Evolutionary conservation across 2,113 vertebrate species (phyloP), one percentile per base, ranked within the genome.

Genomic region (Ardeotis arabs): DNA sequence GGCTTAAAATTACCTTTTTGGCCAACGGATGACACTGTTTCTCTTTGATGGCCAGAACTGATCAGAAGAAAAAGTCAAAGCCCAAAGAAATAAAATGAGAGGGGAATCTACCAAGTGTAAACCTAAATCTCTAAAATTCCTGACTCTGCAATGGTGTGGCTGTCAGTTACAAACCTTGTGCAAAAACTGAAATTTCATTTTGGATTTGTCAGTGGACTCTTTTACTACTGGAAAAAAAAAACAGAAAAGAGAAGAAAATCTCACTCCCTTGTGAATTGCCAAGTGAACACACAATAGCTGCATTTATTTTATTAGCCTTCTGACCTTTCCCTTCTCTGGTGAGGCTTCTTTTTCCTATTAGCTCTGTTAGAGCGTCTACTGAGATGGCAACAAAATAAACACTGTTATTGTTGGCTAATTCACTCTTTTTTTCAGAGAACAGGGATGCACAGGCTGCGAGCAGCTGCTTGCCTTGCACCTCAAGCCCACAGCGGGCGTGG

Each of bases 331-430:
- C 45, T 95, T 90, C 94, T 92, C 96, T 95, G 73, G 64, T 92
- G 96, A 96, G 86, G 31, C 87, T 94, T 94, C 74, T 96, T 95
- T 96, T 95, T 94, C 96, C 96, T 95, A 68, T 96, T 96, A 92
- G 83, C 29, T 75, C 66, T 72, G 56, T 90, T 92, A 95, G 76
- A 90, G n/a, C 0, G 83, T 96, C 96, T 97, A 96, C 96, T 96
- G 95, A 97, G 96, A 96, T 97, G 96, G 95, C 96, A 96, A 95
- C 92, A 93, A 96, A 96, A 94, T 90, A 94, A 95, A 82, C 49
- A 58, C 22, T 96, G 92, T 93, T 96, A 53, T 95, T 95, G 39
- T 93, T 97, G 94, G 96, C 94, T 76, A 62, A 58, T 59, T 68
- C 4, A 0, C 35, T 93, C 66, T 72, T 93, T 73, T 49, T 35